phyloP scores from a whole-genome alignment of 2,797 vertebrate species.

The Chaetodon trifasciatus region DNA sequence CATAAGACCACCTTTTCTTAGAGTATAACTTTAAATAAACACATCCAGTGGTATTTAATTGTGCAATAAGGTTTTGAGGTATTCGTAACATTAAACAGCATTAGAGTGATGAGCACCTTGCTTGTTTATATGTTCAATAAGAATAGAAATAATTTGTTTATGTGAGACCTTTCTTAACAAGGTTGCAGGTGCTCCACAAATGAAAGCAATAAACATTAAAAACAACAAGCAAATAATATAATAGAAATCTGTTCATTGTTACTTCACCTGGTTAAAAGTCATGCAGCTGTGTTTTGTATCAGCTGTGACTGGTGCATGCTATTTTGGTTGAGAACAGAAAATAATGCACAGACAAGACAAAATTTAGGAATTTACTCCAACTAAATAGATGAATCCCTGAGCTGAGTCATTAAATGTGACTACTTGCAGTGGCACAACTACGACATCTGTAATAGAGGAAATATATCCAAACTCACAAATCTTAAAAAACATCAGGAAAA shows the following conservation, averaged over 20 bases:
- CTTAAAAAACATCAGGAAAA: neutral
- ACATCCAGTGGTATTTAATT: neutral
- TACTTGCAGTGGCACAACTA: neutral
- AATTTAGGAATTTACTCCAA: neutral
- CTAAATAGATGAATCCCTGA: neutral
- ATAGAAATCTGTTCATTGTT: neutral
- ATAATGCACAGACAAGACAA: neutral
- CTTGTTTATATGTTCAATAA: neutral
- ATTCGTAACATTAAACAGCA: neutral
- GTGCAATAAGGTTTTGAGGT: too few relatives aligned
- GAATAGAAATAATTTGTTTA: too few relatives aligned
- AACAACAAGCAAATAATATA: neutral
- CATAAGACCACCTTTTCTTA: neutral
- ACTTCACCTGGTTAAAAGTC: neutral
- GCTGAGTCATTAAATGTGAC: neutral
- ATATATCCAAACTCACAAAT: neutral
- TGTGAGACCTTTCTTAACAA: too few relatives aligned
- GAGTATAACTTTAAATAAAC: neutral
- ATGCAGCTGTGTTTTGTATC: neutral
- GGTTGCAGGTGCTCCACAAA: neutral
- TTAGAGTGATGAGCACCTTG: neutral
- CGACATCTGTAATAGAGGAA: neutral
- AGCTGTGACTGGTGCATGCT: neutral
- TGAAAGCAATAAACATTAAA: neutral
- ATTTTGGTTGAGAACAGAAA: neutral